A percentile compares a stretch with the other conserved stretches of the same genome.
Evolutionary conservation across 1,140 invertebrate genomes (phyloP).

Genomic region (Latrodectus geometricus): DNA sequence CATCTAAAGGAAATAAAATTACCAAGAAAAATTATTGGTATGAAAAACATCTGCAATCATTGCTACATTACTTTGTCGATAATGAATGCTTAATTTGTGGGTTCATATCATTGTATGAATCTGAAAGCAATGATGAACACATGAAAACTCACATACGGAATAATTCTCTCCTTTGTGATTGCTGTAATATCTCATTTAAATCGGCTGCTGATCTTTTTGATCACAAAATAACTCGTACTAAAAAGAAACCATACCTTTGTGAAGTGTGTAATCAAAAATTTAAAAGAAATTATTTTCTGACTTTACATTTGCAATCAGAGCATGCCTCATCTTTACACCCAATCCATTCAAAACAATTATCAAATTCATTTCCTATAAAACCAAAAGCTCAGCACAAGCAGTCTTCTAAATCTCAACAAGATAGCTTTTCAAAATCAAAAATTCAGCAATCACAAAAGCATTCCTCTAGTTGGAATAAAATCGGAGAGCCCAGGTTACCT

Average conservation of each 20-base stretch:
- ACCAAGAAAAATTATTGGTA: background rate
- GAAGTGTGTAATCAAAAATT: slow-evolving; percentile 1
- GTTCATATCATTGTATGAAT: background rate
- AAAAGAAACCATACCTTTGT: background rate
- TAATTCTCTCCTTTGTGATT: background rate
- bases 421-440: background rate
- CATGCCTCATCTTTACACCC: background rate
- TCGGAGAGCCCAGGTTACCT: background rate
- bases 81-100: slow-evolving; percentile 24
- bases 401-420: background rate
- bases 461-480: background rate
- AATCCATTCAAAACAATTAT: background rate
- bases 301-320: background rate
- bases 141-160: background rate
- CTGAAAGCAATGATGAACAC: background rate
- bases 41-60: background rate
- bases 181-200: background rate
- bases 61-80: slow-evolving; percentile 3
- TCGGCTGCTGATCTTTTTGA: background rate
- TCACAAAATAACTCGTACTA: background rate
- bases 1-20: background rate
- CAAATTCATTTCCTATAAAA: background rate
- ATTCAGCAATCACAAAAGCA: background rate
- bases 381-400: background rate
- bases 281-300: slow-evolving; percentile 4